Evolutionary conservation across 2,797 vertebrate species (phyloP), one percentile per base, ranked within the genome.

Genomic region (Setipinna tenuifilis): DNA sequence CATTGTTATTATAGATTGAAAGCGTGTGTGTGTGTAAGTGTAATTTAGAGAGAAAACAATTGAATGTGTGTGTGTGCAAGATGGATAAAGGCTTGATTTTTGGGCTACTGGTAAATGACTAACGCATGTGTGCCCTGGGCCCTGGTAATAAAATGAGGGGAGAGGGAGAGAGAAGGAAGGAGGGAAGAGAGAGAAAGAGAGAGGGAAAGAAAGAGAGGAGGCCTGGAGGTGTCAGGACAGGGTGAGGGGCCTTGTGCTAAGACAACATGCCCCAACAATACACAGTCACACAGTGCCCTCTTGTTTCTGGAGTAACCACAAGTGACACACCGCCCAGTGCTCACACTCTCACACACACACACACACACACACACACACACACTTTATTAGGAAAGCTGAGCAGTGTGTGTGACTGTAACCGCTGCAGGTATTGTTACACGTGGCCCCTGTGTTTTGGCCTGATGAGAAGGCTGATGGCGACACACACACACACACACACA

Each of bases 391-490:
- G 14, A 65, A 75, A 75, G 16, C 31, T n/a, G n/a, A n/a, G n/a
- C n/a, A n/a, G n/a, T n/a, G n/a, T n/a, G n/a, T n/a, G n/a, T n/a
- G 16, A 19, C 0, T 41, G 68, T 16, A 35, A 62, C 48, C 19
- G 48, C 16, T 65, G 16, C 46, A 58, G 86, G 23, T 88, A 48
- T 31, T 58, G 82, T 87, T 85, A 80, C 88, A 83, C 48, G 21
- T 16, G 21, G 25, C 35, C 71, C 85, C 83, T 86, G 82, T 84
- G 59, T 61, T 82, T 83, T 87, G 83, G 50, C 35, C 11, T 0
- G 85, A 81, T 86, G 82, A 85, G 4, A 50, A 59, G 81, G 83
- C 84, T 87, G 78, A 86, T 88, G 23, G 83, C 48, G 71, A 41
- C 58, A n/a, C 82, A 62, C 44, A 61, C 65, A 58, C 44, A 44